Percentiles rank a stretch among this genome's conserved stretches.
phyloP scores from a whole-genome alignment of 2,797 vertebrate species.

The Clarias fuscus region DNA sequence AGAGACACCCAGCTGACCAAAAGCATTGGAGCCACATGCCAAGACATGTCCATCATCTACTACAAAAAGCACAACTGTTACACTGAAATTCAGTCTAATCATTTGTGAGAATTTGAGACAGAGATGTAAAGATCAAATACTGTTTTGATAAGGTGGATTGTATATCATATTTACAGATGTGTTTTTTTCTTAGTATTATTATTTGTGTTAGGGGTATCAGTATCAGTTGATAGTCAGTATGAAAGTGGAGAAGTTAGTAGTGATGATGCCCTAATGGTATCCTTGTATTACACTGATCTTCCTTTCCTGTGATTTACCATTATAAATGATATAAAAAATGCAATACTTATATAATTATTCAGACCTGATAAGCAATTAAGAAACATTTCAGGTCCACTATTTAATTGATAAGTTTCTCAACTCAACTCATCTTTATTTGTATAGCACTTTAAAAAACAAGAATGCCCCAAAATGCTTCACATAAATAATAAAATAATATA shows the following conservation, averaged over 20 bases:
- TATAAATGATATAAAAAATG: background rate
- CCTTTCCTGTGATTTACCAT: background rate
- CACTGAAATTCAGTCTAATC: background rate
- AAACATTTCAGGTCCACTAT: too few species aligned
- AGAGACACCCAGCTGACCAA: slow-evolving; percentile 86
- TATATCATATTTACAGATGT: background rate
- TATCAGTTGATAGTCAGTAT: background rate
- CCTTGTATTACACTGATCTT: background rate
- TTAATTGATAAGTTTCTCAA: too few species aligned
- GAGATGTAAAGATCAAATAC: background rate
- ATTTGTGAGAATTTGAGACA: background rate
- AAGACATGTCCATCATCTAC: slow-evolving; percentile 80
- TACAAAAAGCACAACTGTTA: slow-evolving; percentile 20
- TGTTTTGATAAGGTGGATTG: background rate
- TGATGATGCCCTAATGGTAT: background rate
- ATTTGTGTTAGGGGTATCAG: background rate
- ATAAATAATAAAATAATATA: too few species aligned
- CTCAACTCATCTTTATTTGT: too few species aligned
- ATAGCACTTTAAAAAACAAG: too few species aligned
- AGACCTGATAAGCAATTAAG: background rate
- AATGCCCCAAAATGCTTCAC: too few species aligned
- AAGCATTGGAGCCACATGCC: slow-evolving; percentile 88
- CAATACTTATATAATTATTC: background rate
- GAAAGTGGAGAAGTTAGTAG: background rate
- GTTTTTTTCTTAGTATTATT: background rate